phyloP scores from a whole-genome alignment of 2,797 vertebrate species.

The Masticophis lateralis region DNA sequence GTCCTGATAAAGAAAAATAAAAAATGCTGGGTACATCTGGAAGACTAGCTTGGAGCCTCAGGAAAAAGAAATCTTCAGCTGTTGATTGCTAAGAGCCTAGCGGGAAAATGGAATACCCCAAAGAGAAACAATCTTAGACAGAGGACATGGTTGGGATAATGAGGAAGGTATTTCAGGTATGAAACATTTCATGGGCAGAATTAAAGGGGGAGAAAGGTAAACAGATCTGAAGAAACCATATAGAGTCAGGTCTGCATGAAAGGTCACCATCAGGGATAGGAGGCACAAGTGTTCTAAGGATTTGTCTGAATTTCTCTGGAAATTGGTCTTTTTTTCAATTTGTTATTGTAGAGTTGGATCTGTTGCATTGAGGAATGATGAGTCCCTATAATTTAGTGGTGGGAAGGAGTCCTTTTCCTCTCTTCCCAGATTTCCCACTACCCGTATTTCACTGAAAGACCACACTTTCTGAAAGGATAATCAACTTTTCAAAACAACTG shows the following conservation, averaged over 20 bases:
- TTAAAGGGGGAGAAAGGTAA: neutral
- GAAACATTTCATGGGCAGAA: neutral
- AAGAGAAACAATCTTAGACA: neutral
- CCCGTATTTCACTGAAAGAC: neutral
- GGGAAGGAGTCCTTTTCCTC: neutral
- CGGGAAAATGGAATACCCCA: conserved; percentile 10
- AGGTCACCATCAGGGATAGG: neutral
- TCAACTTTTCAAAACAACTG: neutral
- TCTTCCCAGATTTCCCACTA: neutral
- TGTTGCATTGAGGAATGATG: neutral
- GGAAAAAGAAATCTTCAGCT: conserved; percentile 51
- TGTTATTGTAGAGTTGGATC: neutral
- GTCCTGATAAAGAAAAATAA: neutral
- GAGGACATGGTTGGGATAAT: neutral
- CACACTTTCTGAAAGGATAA: neutral
- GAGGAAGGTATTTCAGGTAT: neutral
- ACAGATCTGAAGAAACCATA: neutral
- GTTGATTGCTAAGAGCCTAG: neutral
- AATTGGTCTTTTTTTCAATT: neutral
- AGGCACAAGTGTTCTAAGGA: neutral
- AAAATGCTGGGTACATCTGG: conserved; percentile 7
- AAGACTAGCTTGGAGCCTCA: conserved; percentile 7
- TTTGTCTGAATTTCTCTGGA: neutral
- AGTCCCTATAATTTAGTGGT: neutral
- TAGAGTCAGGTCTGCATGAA: neutral